Conservation (phyloP, 2,113 vertebrate species). For the human (Homo sapiens) region DNA sequence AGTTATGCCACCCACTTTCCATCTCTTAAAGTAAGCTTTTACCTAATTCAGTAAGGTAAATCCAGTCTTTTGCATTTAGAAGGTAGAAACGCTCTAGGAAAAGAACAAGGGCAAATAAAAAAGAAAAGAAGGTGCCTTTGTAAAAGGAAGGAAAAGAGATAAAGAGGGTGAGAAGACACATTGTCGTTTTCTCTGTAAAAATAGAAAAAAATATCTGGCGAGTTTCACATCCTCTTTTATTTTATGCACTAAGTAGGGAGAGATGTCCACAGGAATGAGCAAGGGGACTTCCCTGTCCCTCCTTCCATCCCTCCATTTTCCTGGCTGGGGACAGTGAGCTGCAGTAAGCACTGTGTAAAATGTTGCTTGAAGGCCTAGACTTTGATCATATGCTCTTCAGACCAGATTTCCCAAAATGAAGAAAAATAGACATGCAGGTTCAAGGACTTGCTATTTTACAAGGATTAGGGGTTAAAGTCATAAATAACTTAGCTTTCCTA, state of each 20-base stretch:
- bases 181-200: constrained; percentile 44
- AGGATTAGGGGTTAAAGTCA: neutral
- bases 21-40: neutral
- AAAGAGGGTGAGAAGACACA: neutral
- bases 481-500: constrained; percentile 9
- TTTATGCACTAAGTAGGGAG: neutral
- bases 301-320: neutral
- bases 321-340: neutral
- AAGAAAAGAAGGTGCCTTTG: neutral
- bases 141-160: neutral
- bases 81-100: neutral
- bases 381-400: neutral
- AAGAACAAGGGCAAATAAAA: neutral
- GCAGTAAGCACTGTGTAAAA: neutral
- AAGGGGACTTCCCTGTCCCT: neutral
- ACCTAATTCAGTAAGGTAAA: neutral
- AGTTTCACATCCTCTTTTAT: neutral
- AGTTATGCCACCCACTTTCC: neutral
- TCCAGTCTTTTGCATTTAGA: neutral
- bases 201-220: neutral
- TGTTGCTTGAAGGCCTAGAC: neutral
- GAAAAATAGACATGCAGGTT: neutral
- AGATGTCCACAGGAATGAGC: neutral
- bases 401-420: constrained; percentile 43
- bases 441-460: constrained; percentile 25